A percentile compares a stretch with the other conserved stretches of the same genome.
Conservation (phyloP, 1,140 invertebrate species). For the Leguminivora glycinivorella region DNA sequence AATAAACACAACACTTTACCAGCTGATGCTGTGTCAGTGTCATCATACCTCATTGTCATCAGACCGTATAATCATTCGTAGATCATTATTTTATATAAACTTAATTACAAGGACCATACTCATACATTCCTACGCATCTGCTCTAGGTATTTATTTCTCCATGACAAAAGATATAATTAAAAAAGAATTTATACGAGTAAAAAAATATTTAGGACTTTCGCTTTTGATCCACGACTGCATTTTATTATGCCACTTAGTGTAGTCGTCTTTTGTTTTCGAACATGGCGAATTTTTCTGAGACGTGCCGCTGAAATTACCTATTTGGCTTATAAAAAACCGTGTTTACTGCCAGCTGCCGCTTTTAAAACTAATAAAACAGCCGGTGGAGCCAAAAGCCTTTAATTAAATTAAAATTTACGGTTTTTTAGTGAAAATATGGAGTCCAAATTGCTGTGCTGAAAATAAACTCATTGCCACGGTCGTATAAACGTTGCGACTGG, state of each 20-base stretch:
- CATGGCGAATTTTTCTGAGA: neutral
- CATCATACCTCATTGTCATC: constrained; percentile 1
- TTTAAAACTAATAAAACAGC: neutral
- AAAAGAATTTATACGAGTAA: neutral
- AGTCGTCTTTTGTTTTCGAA: constrained; percentile 2
- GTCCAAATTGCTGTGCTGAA: no score
- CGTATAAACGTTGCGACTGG: no score
- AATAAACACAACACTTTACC: no score
- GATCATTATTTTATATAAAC: neutral
- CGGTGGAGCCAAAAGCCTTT: neutral
- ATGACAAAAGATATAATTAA: neutral
- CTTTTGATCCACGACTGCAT: neutral
- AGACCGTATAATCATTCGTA: neutral
- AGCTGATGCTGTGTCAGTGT: neutral
- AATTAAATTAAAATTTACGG: neutral
- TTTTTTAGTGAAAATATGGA: neutral
- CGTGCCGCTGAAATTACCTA: neutral
- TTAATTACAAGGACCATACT: neutral
- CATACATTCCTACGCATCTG: neutral
- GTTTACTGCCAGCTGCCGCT: neutral
- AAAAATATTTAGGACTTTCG: neutral
- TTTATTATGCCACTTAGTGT: neutral
- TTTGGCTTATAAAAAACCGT: neutral
- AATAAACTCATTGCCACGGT: no score
- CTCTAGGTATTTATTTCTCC: neutral